Percentiles rank a stretch among this genome's conserved stretches.
Evolutionary conservation across 2,888 invertebrate genomes (phyloP).

Genomic region (Podabrus alpinus): DNA sequence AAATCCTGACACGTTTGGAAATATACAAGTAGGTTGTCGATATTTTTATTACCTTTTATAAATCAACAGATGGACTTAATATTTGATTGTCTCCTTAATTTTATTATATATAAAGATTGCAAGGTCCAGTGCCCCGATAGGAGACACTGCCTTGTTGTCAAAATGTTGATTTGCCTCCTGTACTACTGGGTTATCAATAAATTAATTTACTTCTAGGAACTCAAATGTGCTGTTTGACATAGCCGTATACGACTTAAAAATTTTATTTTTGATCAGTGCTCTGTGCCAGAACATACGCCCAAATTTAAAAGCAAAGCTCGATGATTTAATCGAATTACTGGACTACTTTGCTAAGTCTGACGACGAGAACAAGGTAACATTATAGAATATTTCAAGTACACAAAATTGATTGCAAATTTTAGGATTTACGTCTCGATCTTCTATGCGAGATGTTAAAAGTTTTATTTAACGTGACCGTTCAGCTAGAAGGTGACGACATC

Average conservation of each 20-base stretch:
- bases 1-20: slow-evolving; percentile 72
- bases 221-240: slow-evolving; percentile 69
- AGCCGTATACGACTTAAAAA: slow-evolving; percentile 84
- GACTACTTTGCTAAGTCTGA: slow-evolving; percentile 61
- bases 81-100: too few relatives aligned
- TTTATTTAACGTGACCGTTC: slow-evolving; percentile 75
- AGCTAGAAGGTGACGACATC: slow-evolving; percentile 70
- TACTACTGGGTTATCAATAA: too few relatives aligned
- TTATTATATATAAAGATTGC: too few relatives aligned
- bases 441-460: slow-evolving; percentile 77
- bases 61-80: too few relatives aligned
- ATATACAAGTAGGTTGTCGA: slow-evolving; percentile 56
- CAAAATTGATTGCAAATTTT: slow-evolving; percentile 25
- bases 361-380: slow-evolving; percentile 26
- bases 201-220: slow-evolving; percentile 53
- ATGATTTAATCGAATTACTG: slow-evolving; percentile 72
- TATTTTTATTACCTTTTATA: background rate
- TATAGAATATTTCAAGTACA: background rate
- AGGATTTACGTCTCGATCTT: slow-evolving; percentile 67
- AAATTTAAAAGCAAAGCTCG: slow-evolving; percentile 68
- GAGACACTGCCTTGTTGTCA: too few relatives aligned
- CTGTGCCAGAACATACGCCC: slow-evolving; percentile 71
- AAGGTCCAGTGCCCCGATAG: too few relatives aligned
- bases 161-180: too few relatives aligned
- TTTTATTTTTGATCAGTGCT: slow-evolving; percentile 88